A percentile compares a stretch with the other conserved stretches of the same genome.
These are phyloP conservation scores for Dinothrombium tinctorium DNA, from an alignment of 1,140 invertebrate species.

Conservation along the genomic window DNA sequence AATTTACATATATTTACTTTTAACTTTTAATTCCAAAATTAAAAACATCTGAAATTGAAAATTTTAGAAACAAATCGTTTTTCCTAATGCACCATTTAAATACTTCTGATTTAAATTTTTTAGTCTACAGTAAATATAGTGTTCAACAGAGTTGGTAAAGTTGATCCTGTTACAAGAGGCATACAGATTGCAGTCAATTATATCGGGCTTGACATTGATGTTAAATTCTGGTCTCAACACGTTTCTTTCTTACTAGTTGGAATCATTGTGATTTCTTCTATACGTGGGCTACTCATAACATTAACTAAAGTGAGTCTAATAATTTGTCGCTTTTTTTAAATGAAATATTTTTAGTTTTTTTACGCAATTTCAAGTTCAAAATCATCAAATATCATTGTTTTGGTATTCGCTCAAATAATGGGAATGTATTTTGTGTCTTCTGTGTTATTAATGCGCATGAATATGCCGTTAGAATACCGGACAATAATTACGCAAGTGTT, in stretches of 20 bases:
- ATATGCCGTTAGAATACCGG: constrained; percentile 90
- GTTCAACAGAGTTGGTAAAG: constrained; percentile 92
- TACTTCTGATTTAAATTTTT: constrained; percentile 24
- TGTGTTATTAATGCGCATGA: constrained; percentile 93
- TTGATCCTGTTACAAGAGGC: constrained; percentile 88
- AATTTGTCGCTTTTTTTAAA: constrained; percentile 27
- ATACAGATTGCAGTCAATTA: constrained; percentile 93
- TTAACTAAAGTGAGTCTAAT: too few species aligned
- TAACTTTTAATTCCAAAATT: neutral
- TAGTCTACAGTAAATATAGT: constrained; percentile 93
- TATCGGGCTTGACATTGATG: constrained; percentile 75
- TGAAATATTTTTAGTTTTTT: constrained; percentile 86
- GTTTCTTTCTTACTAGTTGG: constrained; percentile 91
- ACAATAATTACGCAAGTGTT: constrained; percentile 93
- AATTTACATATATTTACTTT: neutral
- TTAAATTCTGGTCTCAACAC: constrained; percentile 94
- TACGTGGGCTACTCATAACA: constrained; percentile 78
- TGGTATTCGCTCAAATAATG: constrained; percentile 94
- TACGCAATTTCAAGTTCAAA: constrained; percentile 98
- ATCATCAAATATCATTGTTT: constrained; percentile 92
- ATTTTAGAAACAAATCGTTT: too few species aligned
- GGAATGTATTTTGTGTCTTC: constrained; percentile 99
- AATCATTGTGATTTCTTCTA: constrained; percentile 93
- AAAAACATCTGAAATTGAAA: too few species aligned
- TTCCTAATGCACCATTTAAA: too few species aligned